Evolutionary conservation across 2,888 invertebrate genomes (phyloP).

Genomic region (Furcula furcula): DNA sequence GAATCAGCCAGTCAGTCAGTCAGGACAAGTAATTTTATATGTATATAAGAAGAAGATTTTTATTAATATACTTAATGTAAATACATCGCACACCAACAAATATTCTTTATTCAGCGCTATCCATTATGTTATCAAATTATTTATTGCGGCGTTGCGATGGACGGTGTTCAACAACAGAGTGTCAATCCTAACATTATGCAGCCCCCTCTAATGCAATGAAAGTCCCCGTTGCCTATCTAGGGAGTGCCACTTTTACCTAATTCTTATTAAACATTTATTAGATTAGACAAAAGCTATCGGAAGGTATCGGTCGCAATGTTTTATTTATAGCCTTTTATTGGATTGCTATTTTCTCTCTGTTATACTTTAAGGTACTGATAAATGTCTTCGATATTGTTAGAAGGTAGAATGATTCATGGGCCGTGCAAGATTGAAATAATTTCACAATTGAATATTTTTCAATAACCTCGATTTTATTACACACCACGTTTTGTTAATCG

Average conservation of each 20-base stretch:
- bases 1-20: no score
- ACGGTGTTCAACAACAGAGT: slow-evolving; percentile 29
- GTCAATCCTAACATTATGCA: slow-evolving; percentile 70
- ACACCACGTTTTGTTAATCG: no score
- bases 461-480: no score
- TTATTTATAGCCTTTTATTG: slow-evolving; percentile 75
- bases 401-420: slow-evolving; percentile 4
- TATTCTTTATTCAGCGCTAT: no score
- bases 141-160: slow-evolving; percentile 1
- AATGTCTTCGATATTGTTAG: slow-evolving; percentile 37
- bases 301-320: slow-evolving; percentile 64
- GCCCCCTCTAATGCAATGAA: slow-evolving; percentile 67
- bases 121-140: no score
- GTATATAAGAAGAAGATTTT: no score
- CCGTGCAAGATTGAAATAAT: background rate
- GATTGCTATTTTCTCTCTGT: slow-evolving; percentile 61
- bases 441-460: background rate
- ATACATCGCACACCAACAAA: no score
- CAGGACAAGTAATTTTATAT: no score
- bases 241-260: slow-evolving; percentile 72
- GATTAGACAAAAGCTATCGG: slow-evolving; percentile 74
- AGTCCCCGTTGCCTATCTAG: slow-evolving; percentile 35
- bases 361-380: slow-evolving; percentile 39
- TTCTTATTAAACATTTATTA: slow-evolving; percentile 81
- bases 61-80: no score